These are phyloP conservation scores for Picus viridis DNA, from an alignment of 2,797 vertebrate genomes.

Conservation along the genomic window DNA sequence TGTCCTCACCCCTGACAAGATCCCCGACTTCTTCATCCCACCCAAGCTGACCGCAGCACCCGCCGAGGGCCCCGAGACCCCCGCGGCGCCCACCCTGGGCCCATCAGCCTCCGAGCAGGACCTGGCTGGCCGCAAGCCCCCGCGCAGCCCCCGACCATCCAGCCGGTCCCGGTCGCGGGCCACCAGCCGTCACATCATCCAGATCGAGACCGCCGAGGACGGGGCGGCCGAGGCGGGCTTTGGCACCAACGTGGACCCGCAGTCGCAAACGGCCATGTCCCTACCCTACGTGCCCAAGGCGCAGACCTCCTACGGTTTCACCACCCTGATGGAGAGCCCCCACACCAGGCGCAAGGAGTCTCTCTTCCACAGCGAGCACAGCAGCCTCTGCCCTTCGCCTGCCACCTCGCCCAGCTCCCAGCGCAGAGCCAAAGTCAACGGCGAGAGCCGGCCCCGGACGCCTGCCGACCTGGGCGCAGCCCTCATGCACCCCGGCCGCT, in stretches of 20 bases:
- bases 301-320: constrained; percentile 94
- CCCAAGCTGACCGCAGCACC: constrained; percentile 89
- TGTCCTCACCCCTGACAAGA: constrained; percentile 96
- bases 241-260: constrained; percentile 87
- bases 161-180: constrained; percentile 86
- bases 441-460: constrained; percentile 80
- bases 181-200: constrained; percentile 92
- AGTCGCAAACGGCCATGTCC: constrained; percentile 92
- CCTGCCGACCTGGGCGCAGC: constrained; percentile 83
- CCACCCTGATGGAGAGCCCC: constrained; percentile 93
- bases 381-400: constrained; percentile 83
- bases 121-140: constrained; percentile 80
- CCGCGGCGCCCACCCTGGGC: constrained; percentile 77
- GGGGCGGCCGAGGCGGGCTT: constrained; percentile 74
- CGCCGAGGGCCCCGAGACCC: constrained; percentile 72
- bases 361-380: constrained; percentile 93
- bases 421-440: constrained; percentile 77
- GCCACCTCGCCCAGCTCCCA: constrained; percentile 88
- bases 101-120: constrained; percentile 85
- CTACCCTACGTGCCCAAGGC: constrained; percentile 94
- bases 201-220: constrained; percentile 94
- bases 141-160: constrained; percentile 87
- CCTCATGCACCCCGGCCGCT: constrained; percentile 91
- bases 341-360: constrained; percentile 96
- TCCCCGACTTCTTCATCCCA: constrained; percentile 97